Evolutionary conservation across 1,140 invertebrate genomes (phyloP).

Genomic region (Ruditapes philippinarum): DNA sequence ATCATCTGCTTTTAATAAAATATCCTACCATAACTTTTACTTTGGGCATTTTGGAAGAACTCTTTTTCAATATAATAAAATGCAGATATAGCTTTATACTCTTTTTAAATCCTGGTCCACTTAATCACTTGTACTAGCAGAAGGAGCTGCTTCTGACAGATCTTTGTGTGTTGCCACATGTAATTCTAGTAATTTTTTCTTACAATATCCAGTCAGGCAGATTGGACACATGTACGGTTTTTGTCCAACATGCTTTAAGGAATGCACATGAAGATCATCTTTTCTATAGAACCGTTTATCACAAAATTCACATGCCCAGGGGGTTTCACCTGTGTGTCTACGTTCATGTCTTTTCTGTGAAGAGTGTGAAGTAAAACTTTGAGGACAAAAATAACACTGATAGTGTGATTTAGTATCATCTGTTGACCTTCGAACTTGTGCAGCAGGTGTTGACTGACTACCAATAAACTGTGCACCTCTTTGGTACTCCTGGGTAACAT

Average conservation of each 20-base stretch:
- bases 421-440: too few relatives aligned
- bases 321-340: conserved; percentile 32
- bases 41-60: too few relatives aligned
- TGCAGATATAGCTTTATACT: too few relatives aligned
- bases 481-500: not conserved
- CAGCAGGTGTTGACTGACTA: not conserved
- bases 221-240: conserved; percentile 14
- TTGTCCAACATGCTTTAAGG: conserved; percentile 1
- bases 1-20: too few relatives aligned
- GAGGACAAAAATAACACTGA: not conserved
- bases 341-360: conserved; percentile 18
- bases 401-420: not conserved
- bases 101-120: too few relatives aligned
- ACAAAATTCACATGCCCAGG: conserved; percentile 14
- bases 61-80: too few relatives aligned
- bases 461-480: not conserved
- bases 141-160: not conserved
- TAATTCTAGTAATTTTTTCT: conserved; percentile 8
- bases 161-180: not conserved
- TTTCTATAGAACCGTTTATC: conserved; percentile 21
- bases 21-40: too few relatives aligned
- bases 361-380: not conserved
- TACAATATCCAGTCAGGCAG: not conserved
- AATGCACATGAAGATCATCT: conserved; percentile 34
- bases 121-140: too few relatives aligned